Evolutionary conservation across 2,797 vertebrate genomes (phyloP).

Genomic region (Allobates femoralis): DNA sequence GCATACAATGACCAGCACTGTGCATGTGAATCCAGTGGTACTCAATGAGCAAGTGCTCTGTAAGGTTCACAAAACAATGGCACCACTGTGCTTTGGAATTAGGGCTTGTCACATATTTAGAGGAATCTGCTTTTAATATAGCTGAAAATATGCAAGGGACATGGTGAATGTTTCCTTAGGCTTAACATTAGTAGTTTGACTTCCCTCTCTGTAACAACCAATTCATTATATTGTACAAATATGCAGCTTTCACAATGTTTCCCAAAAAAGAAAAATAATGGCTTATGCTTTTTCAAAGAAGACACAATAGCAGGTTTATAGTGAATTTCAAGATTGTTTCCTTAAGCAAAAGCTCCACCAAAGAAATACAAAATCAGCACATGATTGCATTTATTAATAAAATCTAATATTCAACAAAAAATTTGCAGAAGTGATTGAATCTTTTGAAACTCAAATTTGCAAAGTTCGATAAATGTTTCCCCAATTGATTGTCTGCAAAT

Average conservation of each 20-base stretch:
- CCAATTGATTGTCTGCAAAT: no score
- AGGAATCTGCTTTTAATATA: conserved; percentile 57
- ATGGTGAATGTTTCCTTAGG: conserved; percentile 47
- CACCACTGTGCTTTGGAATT: conserved; percentile 51
- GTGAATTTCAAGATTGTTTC: neutral
- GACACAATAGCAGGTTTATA: neutral
- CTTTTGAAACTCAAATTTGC: no score
- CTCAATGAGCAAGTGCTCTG: conserved; percentile 51
- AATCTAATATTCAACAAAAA: no score
- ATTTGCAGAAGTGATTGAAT: no score
- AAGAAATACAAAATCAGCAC: neutral
- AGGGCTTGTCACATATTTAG: conserved; percentile 52
- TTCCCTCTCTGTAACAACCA: conserved; percentile 27
- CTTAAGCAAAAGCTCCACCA: neutral
- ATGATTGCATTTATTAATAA: neutral
- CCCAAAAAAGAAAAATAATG: conserved; percentile 11
- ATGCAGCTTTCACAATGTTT: neutral
- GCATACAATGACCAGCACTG: conserved; percentile 47
- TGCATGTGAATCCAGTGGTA: conserved; percentile 40
- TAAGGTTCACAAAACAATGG: conserved; percentile 41
- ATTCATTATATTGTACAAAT: conserved; percentile 41
- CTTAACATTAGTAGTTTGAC: conserved; percentile 27
- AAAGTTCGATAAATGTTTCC: no score
- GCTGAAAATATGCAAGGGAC: conserved; percentile 47
- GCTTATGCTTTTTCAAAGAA: neutral